A percentile compares a stretch with the other conserved stretches of the same genome.
phyloP scores from a whole-genome alignment of 1,140 invertebrate genomes.

The Mylabris phalerata region DNA sequence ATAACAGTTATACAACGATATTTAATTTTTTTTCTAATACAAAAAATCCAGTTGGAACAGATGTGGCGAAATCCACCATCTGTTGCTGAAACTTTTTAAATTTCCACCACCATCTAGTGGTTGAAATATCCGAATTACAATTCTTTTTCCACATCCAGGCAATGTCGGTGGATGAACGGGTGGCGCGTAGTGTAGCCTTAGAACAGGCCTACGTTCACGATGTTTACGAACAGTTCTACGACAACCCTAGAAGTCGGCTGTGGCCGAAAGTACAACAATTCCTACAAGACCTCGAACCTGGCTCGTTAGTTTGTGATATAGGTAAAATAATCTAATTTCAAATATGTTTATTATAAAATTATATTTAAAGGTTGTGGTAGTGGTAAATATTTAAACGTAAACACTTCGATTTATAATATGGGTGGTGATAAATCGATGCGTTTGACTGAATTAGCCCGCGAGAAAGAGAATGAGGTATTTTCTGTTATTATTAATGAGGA shows the following conservation, averaged over 20 bases:
- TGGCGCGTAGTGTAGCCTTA: conserved; percentile 71
- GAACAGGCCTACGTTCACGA: conserved; percentile 93
- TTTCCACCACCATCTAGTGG: too few species aligned
- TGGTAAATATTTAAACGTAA: conserved; percentile 85
- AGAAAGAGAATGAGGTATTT: conserved; percentile 72
- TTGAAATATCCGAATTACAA: too few species aligned
- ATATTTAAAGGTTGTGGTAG: conserved; percentile 73
- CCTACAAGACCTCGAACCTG: conserved; percentile 78
- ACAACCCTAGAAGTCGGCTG: conserved; percentile 60
- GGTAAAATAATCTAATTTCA: conserved; percentile 51
- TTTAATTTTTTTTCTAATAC: too few species aligned
- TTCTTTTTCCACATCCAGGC: too few species aligned
- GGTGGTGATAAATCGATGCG: conserved; percentile 81
- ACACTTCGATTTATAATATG: conserved; percentile 76
- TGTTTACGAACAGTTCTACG: conserved; percentile 83
- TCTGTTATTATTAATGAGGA: neutral
- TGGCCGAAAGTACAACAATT: conserved; percentile 85
- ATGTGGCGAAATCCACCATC: too few species aligned
- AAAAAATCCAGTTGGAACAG: too few species aligned
- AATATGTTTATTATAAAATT: too few species aligned
- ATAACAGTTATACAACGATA: too few species aligned
- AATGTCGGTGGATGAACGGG: conserved; percentile 49
- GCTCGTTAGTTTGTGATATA: conserved; percentile 86
- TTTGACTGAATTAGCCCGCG: conserved; percentile 67
- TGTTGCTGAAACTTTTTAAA: too few species aligned